phyloP scores from a whole-genome alignment of 2,888 invertebrate genomes.

The Arctia plantaginis region DNA sequence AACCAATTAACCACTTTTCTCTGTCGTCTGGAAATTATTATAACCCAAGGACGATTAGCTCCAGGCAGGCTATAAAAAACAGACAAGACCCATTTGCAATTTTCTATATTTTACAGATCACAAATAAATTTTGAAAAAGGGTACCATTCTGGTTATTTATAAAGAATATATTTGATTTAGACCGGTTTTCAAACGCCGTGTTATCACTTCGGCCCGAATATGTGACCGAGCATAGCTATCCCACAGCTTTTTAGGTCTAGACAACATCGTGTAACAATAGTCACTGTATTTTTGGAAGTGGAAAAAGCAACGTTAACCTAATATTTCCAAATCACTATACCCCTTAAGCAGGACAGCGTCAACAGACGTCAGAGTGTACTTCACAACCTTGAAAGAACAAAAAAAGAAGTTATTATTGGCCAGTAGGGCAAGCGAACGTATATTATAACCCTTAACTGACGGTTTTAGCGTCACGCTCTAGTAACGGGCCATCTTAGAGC shows the following conservation, averaged over 20 bases:
- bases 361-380: background rate
- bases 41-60: too few relatives aligned
- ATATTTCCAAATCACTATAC: background rate
- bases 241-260: background rate
- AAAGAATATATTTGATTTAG: too few relatives aligned
- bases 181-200: too few relatives aligned
- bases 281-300: background rate
- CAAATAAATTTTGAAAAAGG: too few relatives aligned
- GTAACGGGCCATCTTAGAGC: slow-evolving; percentile 22
- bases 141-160: too few relatives aligned
- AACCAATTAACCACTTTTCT: too few relatives aligned
- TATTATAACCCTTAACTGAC: slow-evolving; percentile 33
- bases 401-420: slow-evolving; percentile 5
- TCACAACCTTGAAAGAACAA: background rate
- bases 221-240: background rate
- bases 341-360: background rate
- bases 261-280: background rate
- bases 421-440: slow-evolving; percentile 16
- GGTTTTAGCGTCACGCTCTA: slow-evolving; percentile 43
- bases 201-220: too few relatives aligned
- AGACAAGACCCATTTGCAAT: too few relatives aligned
- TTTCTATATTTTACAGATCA: too few relatives aligned
- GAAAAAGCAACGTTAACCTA: background rate
- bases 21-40: too few relatives aligned
- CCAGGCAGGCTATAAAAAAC: too few relatives aligned